These are phyloP conservation scores for Propithecus coquereli DNA, from an alignment of 2,113 vertebrate species.

Conservation along the genomic window DNA sequence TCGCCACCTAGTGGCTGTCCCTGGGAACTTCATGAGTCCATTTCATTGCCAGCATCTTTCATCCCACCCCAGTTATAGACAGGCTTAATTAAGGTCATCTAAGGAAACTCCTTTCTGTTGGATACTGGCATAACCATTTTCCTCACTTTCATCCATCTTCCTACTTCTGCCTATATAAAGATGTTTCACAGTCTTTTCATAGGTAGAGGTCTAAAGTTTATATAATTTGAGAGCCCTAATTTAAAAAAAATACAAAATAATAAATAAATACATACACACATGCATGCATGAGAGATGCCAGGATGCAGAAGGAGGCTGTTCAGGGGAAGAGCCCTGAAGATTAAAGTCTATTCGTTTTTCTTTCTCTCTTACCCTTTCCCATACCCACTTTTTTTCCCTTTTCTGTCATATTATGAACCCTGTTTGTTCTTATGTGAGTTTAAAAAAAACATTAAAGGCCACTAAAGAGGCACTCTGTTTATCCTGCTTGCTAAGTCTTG, in stretches of 20 bases:
- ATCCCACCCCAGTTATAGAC: not conserved
- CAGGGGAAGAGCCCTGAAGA: not conserved
- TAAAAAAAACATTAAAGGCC: not conserved
- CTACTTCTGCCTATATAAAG: not conserved
- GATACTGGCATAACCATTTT: not conserved
- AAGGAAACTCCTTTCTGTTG: not conserved
- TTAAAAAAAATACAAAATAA: not conserved
- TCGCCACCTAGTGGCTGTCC: not conserved
- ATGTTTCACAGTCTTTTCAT: not conserved
- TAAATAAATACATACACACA: not conserved
- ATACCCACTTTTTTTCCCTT: not conserved
- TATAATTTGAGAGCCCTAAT: not conserved
- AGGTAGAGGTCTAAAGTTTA: not conserved
- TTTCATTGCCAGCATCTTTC: not conserved
- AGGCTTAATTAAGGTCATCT: not conserved
- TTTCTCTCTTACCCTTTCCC: not conserved
- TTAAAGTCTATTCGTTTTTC: not conserved
- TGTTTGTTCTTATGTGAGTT: not conserved
- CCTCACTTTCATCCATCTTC: not conserved
- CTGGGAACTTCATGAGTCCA: not conserved
- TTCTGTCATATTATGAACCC: not conserved
- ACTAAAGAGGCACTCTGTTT: not conserved
- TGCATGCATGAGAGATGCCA: not conserved
- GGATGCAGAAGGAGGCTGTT: not conserved
- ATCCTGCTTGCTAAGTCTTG: not conserved